These are phyloP conservation scores for Gambelia wislizenii DNA, from an alignment of 2,797 vertebrate species.

Conservation along the genomic window DNA sequence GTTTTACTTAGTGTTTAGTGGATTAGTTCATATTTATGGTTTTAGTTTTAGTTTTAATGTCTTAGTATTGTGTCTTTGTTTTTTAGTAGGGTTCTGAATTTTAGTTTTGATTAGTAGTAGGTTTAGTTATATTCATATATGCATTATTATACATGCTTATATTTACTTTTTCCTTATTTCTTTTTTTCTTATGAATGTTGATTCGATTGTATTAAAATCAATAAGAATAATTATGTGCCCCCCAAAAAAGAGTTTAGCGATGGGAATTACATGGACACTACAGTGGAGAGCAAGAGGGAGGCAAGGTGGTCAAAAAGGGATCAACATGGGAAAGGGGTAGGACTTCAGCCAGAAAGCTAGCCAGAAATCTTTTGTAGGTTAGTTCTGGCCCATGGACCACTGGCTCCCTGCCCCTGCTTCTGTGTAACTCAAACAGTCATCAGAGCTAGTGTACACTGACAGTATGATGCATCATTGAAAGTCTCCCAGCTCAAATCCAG, in stretches of 20 bases:
- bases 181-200: no score
- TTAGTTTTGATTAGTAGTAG: no score
- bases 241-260: background rate
- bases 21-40: no score
- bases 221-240: no score
- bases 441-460: background rate
- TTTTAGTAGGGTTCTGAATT: no score
- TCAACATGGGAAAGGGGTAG: background rate
- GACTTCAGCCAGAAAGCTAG: background rate
- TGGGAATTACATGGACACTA: background rate
- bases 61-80: no score
- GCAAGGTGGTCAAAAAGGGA: background rate
- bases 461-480: background rate
- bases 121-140: no score
- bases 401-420: background rate
- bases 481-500: background rate
- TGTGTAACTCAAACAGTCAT: background rate
- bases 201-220: no score
- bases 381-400: background rate
- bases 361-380: background rate
- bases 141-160: no score
- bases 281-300: background rate
- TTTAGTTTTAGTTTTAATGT: no score
- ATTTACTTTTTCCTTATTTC: no score
- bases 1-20: no score